These are phyloP conservation scores for Eurois occulta DNA, from an alignment of 2,888 invertebrate genomes.

Conservation along the genomic window DNA sequence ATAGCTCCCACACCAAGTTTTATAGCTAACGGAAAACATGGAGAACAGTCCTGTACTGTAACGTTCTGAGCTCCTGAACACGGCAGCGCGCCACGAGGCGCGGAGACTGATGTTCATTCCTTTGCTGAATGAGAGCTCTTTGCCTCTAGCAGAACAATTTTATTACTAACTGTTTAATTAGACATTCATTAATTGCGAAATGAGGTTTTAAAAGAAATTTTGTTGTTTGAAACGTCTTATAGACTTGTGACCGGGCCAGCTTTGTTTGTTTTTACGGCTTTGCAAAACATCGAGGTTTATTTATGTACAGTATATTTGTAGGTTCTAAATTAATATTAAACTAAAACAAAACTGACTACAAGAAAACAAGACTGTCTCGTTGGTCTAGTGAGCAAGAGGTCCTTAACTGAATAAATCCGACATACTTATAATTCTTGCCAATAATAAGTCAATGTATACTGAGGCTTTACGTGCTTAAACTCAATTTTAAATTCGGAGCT, in stretches of 20 bases:
- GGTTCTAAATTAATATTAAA: not conserved
- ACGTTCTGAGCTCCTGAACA: not conserved
- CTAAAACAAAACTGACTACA: not conserved
- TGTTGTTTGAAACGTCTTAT: not conserved
- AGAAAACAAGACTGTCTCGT: too few relatives aligned
- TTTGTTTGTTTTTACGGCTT: not conserved
- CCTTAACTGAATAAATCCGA: too few relatives aligned
- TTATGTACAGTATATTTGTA: not conserved
- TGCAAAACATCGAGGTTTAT: not conserved
- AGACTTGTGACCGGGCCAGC: not conserved
- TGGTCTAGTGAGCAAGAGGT: too few relatives aligned
- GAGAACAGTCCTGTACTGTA: not conserved
- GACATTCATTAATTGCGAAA: not conserved
- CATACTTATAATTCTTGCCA: not conserved
- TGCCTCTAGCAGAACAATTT: not conserved
- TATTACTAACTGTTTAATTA: not conserved
- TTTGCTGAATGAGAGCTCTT: not conserved
- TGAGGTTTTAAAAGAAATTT: not conserved
- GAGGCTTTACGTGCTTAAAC: not conserved
- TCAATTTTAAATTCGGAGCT: slow-evolving; percentile 17
- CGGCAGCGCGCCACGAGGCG: not conserved
- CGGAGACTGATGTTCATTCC: not conserved
- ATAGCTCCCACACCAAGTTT: not conserved
- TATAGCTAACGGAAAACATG: not conserved
- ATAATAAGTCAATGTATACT: not conserved